Conservation (phyloP, 2,888 invertebrate species). For the Tridacna crocea region DNA sequence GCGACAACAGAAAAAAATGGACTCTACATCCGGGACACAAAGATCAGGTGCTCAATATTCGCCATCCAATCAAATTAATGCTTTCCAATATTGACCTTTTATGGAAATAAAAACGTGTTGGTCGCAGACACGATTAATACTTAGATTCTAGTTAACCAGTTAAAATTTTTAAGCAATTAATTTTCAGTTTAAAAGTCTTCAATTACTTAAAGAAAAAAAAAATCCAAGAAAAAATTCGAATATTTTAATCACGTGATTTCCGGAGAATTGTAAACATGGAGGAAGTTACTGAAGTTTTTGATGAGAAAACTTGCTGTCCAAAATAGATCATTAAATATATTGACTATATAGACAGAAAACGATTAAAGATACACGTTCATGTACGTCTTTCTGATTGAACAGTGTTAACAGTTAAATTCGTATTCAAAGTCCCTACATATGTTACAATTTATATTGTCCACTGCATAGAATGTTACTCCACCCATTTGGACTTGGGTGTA, state of each 20-base stretch:
- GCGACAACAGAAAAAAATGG: constrained; percentile 52
- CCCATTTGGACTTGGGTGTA: too few relatives aligned
- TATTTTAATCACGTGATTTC: constrained; percentile 67
- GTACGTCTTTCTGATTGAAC: too few relatives aligned
- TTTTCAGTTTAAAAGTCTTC: background rate
- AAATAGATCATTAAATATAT: background rate
- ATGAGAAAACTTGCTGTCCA: constrained; percentile 4
- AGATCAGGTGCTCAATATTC: background rate
- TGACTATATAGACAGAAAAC: too few relatives aligned
- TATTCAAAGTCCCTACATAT: too few relatives aligned
- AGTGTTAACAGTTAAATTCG: too few relatives aligned
- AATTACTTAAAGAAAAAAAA: background rate
- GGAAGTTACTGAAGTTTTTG: constrained; percentile 39
- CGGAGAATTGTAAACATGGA: constrained; percentile 69
- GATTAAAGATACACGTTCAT: too few relatives aligned
- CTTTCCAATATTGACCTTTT: constrained; percentile 17
- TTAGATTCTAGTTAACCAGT: too few relatives aligned
- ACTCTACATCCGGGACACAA: constrained; percentile 53
- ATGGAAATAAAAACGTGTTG: background rate
- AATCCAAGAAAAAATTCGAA: background rate
- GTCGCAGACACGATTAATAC: background rate
- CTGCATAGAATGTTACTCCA: too few relatives aligned
- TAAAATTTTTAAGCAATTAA: too few relatives aligned
- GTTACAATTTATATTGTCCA: too few relatives aligned
- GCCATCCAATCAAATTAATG: constrained; percentile 9